phyloP scores from a whole-genome alignment of 2,888 invertebrate species.

The Ectemnius lituratus region DNA sequence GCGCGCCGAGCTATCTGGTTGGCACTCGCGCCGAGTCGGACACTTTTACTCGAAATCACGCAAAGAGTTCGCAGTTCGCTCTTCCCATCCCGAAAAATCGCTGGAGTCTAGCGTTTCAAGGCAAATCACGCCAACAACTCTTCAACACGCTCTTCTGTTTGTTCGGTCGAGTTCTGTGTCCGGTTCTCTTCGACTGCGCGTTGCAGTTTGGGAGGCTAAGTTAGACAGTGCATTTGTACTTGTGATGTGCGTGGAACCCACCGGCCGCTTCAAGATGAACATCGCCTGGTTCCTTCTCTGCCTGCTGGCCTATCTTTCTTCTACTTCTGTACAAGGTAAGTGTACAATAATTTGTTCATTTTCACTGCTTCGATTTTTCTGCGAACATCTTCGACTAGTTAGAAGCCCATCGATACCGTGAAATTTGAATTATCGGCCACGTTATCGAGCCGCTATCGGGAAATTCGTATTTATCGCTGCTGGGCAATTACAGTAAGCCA shows the following conservation, averaged over 20 bases:
- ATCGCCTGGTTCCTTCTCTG: constrained; percentile 48
- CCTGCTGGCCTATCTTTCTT: constrained; percentile 47
- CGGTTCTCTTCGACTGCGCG: constrained; percentile 34
- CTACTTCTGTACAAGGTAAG: constrained; percentile 69
- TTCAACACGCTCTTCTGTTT: not conserved
- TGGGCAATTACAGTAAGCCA: no score
- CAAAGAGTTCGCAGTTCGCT: constrained; percentile 37
- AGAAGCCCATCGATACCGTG: not conserved
- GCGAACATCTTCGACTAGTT: not conserved
- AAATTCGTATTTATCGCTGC: not conserved
- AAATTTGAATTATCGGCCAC: not conserved
- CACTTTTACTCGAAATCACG: constrained; percentile 25
- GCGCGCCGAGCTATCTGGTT: constrained; percentile 74
- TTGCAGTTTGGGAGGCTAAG: constrained; percentile 21
- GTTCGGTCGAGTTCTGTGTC: constrained; percentile 28
- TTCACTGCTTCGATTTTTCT: not conserved
- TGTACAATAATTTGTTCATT: constrained; percentile 15
- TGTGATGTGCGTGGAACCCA: constrained; percentile 51
- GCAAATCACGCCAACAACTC: no score
- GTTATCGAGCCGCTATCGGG: not conserved
- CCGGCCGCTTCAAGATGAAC: constrained; percentile 55
- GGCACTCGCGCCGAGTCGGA: constrained; percentile 48
- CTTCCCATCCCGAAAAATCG: constrained; percentile 29
- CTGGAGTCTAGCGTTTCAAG: not conserved
- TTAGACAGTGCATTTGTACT: constrained; percentile 53